These are phyloP conservation scores for Acanthosepion pharaonis DNA, from an alignment of 2,888 invertebrate species.

Conservation along the genomic window DNA sequence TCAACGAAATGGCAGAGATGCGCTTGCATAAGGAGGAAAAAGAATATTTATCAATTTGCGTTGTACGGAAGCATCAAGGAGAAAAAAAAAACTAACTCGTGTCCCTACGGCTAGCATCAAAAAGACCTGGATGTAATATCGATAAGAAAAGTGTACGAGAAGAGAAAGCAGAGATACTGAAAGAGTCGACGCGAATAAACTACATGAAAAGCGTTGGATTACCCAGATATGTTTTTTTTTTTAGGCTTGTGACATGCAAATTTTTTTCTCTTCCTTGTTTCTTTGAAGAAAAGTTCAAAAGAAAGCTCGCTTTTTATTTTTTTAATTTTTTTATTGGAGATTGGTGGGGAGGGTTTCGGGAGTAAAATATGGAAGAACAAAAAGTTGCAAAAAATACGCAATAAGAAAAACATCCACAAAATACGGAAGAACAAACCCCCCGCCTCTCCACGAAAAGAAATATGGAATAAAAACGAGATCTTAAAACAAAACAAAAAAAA, in stretches of 20 bases:
- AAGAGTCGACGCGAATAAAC: background rate
- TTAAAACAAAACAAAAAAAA: background rate
- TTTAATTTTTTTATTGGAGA: background rate
- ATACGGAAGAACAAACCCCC: background rate
- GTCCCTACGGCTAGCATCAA: background rate
- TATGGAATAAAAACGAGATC: background rate
- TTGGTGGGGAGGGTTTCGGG: background rate
- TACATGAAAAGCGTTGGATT: background rate
- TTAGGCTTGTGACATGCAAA: background rate
- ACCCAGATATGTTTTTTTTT: background rate
- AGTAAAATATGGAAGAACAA: background rate
- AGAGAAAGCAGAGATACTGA: background rate
- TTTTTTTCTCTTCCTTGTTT: background rate
- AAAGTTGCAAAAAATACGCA: background rate
- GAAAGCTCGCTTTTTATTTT: background rate
- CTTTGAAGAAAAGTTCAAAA: background rate
- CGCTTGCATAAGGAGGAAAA: background rate
- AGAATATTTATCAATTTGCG: conserved; percentile 17
- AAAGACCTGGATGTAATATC: background rate
- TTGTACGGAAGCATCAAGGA: background rate
- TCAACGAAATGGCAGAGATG: background rate
- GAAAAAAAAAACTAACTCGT: background rate
- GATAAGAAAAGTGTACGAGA: conserved; percentile 6
- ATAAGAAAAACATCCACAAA: background rate
- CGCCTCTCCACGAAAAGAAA: background rate